Base-by-base conservation (phyloP, 2,888 invertebrate genomes). In the Tricholauxania praeusta region DNA sequence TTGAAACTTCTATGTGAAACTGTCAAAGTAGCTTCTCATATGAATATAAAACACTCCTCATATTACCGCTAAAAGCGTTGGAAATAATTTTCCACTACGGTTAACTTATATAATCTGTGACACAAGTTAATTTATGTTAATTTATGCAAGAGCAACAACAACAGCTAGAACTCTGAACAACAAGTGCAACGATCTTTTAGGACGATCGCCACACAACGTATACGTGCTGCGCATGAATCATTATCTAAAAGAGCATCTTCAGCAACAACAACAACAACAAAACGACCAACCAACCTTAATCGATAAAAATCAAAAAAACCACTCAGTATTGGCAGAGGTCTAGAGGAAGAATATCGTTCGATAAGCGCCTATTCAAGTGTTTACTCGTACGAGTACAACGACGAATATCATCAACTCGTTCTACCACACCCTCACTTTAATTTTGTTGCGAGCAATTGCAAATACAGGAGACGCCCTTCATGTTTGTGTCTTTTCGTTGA, bases 361-460 rank as follows among this genome's bases (percentile, higher is more conserved):
- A 69, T 59, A 67, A 60, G 69, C 69, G 51, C 60, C 69, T 51
- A 28, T 28, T 4, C 4, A 28, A 69, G 62, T 64, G 62, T 48
- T 32, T 39, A 15, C 57, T 48, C 64, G 59, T 10, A 10, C 39
- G 39, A 10, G 10, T 39, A 39, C 10, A 7, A 10, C 39, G 32
- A 32, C 7, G 39, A 39, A 39, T 39, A 39, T 39, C 39, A 39
- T 39, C 7, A 10, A 39, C 53, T 49, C 72, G 53, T 71, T 74
- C 76, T 71, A 72, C 76, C 76, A 76, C 76, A 73, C 76, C 76
- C 74, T 76, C 70, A 70, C 73, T 76, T 74, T 72, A 70, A 49
- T 71, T 65, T 63, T 60, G 53, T 68, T 65, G 59, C 71, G 68
- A 59, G 32, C 39, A 39, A 39, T 39, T 39, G 10, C 39, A 39